Evolutionary conservation across 1,140 invertebrate species (phyloP).

Genomic region (Drosophila murphyi): DNA sequence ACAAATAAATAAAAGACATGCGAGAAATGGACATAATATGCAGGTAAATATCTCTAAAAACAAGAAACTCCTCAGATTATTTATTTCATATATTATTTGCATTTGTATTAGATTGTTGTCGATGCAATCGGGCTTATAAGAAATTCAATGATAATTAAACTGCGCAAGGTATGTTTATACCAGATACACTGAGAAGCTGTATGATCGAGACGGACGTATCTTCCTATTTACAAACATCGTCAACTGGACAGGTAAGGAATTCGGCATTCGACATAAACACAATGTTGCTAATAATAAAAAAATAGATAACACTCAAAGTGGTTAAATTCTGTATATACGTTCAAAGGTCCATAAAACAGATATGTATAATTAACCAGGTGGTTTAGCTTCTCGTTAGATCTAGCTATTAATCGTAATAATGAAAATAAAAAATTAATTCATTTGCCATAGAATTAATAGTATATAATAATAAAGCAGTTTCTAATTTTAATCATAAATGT

Average conservation of each 20-base stretch:
- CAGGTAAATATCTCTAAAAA: background rate
- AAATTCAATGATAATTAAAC: constrained; percentile 52
- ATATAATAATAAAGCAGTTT: background rate
- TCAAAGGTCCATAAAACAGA: background rate
- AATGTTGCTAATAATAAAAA: background rate
- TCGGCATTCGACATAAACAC: constrained; percentile 16
- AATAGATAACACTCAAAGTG: background rate
- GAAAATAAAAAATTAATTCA: too few relatives aligned
- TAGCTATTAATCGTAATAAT: too few relatives aligned
- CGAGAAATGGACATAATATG: constrained; percentile 6
- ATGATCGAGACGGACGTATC: constrained; percentile 94
- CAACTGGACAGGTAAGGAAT: constrained; percentile 90
- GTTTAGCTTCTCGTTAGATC: too few relatives aligned
- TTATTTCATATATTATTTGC: too few relatives aligned
- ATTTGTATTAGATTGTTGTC: constrained; percentile 2
- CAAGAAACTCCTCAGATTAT: too few relatives aligned
- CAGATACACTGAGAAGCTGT: constrained; percentile 91
- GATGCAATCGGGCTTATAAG: constrained; percentile 27
- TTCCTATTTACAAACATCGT: constrained; percentile 92
- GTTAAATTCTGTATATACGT: background rate
- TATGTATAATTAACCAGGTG: background rate
- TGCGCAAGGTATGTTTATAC: constrained; percentile 90
- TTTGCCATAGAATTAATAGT: too few relatives aligned
- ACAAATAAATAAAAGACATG: background rate
- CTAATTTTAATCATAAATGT: background rate